These are phyloP conservation scores for Oenanthe oenanthe DNA, from an alignment of 2,113 vertebrate genomes.

Conservation along the genomic window DNA sequence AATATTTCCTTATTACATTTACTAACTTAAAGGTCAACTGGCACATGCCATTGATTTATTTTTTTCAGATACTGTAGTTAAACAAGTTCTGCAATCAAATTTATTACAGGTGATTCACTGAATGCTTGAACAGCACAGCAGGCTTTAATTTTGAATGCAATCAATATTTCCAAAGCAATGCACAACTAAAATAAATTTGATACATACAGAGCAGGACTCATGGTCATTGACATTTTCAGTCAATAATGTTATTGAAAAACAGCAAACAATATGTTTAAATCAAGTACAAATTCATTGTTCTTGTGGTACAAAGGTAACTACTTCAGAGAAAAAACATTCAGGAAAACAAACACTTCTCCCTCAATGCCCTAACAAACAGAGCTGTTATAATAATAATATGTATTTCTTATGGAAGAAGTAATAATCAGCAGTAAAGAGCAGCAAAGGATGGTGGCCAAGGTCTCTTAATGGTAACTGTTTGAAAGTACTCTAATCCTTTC, in stretches of 20 bases:
- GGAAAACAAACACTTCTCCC: neutral
- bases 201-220: neutral
- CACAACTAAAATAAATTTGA: slow-evolving; percentile 57
- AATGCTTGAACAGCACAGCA: slow-evolving; percentile 41
- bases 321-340: neutral
- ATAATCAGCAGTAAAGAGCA: neutral
- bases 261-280: slow-evolving; percentile 41
- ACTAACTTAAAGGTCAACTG: slow-evolving; percentile 62
- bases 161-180: slow-evolving; percentile 73
- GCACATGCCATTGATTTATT: slow-evolving; percentile 54
- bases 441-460: neutral
- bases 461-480: neutral
- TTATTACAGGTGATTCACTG: slow-evolving; percentile 53
- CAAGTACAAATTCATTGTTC: slow-evolving; percentile 59
- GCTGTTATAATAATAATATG: neutral
- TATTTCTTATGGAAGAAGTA: neutral
- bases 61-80: slow-evolving; percentile 55
- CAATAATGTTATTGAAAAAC: slow-evolving; percentile 61
- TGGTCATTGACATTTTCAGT: slow-evolving; percentile 59
- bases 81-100: slow-evolving; percentile 67
- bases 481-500: neutral
- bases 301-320: slow-evolving; percentile 37
- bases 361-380: neutral
- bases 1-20: slow-evolving; percentile 11
- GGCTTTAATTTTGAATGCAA: slow-evolving; percentile 66